Conservation (phyloP, 2,797 vertebrate genomes). For the Etheostoma perlongum region DNA sequence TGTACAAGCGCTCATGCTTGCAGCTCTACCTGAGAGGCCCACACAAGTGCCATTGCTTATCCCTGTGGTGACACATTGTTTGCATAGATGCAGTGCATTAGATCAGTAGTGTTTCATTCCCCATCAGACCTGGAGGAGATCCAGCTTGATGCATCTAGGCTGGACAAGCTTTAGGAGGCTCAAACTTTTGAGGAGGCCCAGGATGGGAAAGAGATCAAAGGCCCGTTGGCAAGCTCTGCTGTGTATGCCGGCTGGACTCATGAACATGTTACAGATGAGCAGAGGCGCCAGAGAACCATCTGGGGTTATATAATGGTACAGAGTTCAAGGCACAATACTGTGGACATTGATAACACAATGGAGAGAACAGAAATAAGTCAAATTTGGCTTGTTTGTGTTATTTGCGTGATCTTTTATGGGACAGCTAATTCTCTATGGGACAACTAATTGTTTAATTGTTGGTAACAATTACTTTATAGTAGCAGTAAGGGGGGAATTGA, state of each 20-base stretch:
- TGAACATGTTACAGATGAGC: slow-evolving; percentile 83
- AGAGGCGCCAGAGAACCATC: slow-evolving; percentile 69
- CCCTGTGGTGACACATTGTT: slow-evolving; percentile 39
- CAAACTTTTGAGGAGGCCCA: slow-evolving; percentile 56
- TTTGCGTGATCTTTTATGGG: neutral
- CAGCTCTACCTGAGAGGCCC: slow-evolving; percentile 42
- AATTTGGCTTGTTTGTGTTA: slow-evolving; percentile 7
- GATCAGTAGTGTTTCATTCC: slow-evolving; percentile 35
- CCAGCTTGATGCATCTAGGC: slow-evolving; percentile 57
- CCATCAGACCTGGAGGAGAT: slow-evolving; percentile 58
- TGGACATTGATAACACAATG: slow-evolving; percentile 18
- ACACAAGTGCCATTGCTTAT: slow-evolving; percentile 10
- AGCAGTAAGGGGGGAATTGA: neutral
- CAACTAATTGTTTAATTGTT: slow-evolving; percentile 5
- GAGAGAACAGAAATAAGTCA: slow-evolving; percentile 15
- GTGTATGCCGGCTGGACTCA: slow-evolving; percentile 65
- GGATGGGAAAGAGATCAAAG: slow-evolving; percentile 71
- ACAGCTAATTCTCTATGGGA: slow-evolving; percentile 1
- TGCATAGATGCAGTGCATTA: slow-evolving; percentile 52
- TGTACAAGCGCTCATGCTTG: slow-evolving; percentile 16
- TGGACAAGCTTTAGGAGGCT: slow-evolving; percentile 59
- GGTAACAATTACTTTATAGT: slow-evolving; percentile 4
- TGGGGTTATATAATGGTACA: slow-evolving; percentile 68
- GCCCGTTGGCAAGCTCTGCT: slow-evolving; percentile 44
- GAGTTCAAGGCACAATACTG: slow-evolving; percentile 43